Evolutionary conservation across 2,797 vertebrate genomes (phyloP).

Genomic region (Hipposideros larvatus): DNA sequence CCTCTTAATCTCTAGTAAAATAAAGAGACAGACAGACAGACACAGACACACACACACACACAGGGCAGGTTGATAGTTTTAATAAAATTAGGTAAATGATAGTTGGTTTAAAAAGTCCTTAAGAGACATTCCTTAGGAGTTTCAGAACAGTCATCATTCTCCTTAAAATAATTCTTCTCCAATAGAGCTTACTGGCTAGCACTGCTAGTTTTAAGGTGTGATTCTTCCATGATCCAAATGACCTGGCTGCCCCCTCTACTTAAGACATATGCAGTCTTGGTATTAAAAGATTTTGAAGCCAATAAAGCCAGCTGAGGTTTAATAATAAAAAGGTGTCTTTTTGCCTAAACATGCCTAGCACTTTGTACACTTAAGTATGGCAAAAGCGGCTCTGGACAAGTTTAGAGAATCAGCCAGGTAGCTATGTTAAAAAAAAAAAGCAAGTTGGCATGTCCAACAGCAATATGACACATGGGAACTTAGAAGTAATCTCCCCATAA

Average conservation of each 20-base stretch:
- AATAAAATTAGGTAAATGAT: neutral
- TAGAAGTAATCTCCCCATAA: neutral
- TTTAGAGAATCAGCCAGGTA: slow-evolving; percentile 14
- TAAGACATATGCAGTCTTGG: neutral
- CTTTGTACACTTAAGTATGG: neutral
- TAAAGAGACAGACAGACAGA: neutral
- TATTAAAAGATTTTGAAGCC: slow-evolving; percentile 51
- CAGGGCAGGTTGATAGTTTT: neutral
- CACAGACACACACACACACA: neutral
- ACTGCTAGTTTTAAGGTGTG: neutral
- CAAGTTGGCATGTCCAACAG: neutral
- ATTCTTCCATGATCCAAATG: slow-evolving; percentile 21
- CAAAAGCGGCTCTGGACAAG: slow-evolving; percentile 29
- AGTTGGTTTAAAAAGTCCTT: neutral
- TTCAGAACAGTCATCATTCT: neutral
- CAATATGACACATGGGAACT: neutral
- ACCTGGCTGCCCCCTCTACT: neutral
- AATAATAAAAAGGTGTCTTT: slow-evolving; percentile 47
- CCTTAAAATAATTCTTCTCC: slow-evolving; percentile 46
- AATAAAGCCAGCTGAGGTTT: slow-evolving; percentile 49
- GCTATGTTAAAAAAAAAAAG: neutral
- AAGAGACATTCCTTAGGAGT: neutral
- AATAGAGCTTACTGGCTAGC: neutral
- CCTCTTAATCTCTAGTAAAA: neutral
- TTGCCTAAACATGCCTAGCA: slow-evolving; percentile 41